These are phyloP conservation scores for Sapayoa aenigma DNA, from an alignment of 2,113 vertebrate genomes.

Conservation along the genomic window DNA sequence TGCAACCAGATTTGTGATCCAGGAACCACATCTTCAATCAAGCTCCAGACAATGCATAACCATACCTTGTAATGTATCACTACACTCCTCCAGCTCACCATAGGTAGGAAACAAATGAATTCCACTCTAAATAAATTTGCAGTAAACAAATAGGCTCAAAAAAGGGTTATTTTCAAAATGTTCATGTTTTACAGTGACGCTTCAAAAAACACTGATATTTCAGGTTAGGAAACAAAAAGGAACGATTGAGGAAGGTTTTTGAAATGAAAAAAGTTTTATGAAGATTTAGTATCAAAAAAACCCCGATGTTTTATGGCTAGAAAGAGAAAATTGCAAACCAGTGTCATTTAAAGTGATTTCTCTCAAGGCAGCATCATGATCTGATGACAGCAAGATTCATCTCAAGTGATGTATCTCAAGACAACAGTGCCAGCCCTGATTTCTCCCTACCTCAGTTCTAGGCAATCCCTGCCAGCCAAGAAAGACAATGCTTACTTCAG, in stretches of 20 bases:
- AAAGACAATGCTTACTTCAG: rapidly evolving
- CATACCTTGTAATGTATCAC: too few species aligned
- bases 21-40: neutral
- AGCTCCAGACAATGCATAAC: neutral
- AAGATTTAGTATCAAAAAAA: neutral
- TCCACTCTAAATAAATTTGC: neutral
- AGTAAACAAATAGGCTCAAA: neutral
- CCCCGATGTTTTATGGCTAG: neutral
- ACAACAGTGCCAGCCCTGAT: neutral
- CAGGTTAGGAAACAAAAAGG: neutral
- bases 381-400: neutral
- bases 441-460: neutral
- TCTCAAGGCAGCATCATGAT: neutral
- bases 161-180: neutral
- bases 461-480: neutral
- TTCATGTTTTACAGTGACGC: rapidly evolving
- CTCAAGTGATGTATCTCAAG: neutral
- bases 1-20: neutral
- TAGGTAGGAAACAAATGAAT: neutral
- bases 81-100: neutral
- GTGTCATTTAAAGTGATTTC: neutral
- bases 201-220: neutral
- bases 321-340: neutral
- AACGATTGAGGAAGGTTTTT: neutral
- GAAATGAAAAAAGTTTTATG: neutral